Evolutionary conservation across 2,113 vertebrate genomes (phyloP), one percentile per base, ranked within the genome.

Genomic region (Xiphophorus couchianus): DNA sequence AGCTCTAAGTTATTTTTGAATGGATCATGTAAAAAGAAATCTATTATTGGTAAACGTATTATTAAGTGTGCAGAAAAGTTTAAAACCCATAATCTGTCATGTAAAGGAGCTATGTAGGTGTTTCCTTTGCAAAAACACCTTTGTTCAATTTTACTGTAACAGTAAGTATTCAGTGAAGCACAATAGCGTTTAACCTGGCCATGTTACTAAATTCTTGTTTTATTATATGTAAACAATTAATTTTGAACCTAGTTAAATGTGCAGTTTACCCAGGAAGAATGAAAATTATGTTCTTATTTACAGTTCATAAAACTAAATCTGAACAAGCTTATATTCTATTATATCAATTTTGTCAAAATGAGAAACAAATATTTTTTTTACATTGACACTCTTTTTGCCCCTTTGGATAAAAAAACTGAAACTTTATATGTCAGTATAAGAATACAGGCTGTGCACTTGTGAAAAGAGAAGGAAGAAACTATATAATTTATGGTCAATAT

Each of bases 401-500:
- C 48, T 8, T 54, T 19, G 48, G 48, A 25, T 54, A 54, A 8
- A 54, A 30, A 54, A 54, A 7, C 22, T 22, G 2, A 8, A 54
- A 25, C 4, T 9, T 9, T 5, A 44, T 17, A 44, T 17, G 5
- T 44, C 13, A 44, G 48, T 7, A 22, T 19, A 9, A 54, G 22
- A 54, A 54, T 25, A 54, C 6, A 25, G 48, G 5, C 22, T 54
- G 2, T 54, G 22, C 15, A 54, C 22, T 6, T n/a, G 22, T 54
- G 22, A 63, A 35, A n/a, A 66, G 31, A 33, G 28, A 68, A 66
- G 64, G 51, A n/a, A 61, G 66, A 66, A n/a, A 39, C n/a, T 39
- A 51, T 66, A 60, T 35, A 62, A 79, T 71, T 79, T 10, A 62
- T 62, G 31, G 37, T 39, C 28, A 60, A n/a, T 29, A 39, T 71